Conservation (phyloP, 2,797 vertebrate genomes). For the Buphagus erythrorhynchus region DNA sequence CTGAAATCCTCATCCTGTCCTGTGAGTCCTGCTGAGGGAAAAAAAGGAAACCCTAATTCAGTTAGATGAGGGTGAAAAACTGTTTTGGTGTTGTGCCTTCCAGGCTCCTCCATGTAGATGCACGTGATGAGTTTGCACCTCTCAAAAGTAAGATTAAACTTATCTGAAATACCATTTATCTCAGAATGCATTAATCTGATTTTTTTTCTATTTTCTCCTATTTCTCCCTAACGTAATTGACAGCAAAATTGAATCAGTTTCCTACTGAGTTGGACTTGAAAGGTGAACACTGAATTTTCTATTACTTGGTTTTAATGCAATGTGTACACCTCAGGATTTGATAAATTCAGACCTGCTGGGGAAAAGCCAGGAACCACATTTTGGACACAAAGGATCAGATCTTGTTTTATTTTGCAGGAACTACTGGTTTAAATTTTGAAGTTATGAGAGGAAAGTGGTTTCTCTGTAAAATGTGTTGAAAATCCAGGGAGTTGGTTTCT, state of each 20-base stretch:
- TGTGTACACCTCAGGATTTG: not conserved
- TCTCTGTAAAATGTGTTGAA: not conserved
- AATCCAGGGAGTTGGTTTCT: not conserved
- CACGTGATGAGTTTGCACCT: constrained; percentile 11
- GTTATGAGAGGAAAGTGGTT: not conserved
- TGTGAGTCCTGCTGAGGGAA: not conserved
- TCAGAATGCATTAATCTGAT: constrained; percentile 35
- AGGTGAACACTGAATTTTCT: constrained; percentile 46
- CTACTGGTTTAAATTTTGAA: not conserved
- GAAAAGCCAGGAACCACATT: not conserved
- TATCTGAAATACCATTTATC: constrained; percentile 35
- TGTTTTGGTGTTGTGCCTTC: not conserved
- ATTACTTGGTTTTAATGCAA: constrained; percentile 34
- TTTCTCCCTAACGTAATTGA: constrained; percentile 36
- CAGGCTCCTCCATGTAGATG: not conserved
- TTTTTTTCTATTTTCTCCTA: constrained; percentile 34
- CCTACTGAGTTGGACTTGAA: constrained; percentile 7
- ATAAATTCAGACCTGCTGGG: constrained; percentile 49
- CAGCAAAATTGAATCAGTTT: constrained; percentile 25
- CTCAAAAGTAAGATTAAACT: constrained; percentile 49
- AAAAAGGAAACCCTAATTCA: not conserved
- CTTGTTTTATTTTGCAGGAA: not conserved
- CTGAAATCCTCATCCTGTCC: not conserved
- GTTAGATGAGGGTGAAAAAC: not conserved
- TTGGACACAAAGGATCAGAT: not conserved